Evolutionary conservation across 2,113 vertebrate species (phyloP), one percentile per base, ranked within the genome.

Genomic region (Ctenodactylus gundi): DNA sequence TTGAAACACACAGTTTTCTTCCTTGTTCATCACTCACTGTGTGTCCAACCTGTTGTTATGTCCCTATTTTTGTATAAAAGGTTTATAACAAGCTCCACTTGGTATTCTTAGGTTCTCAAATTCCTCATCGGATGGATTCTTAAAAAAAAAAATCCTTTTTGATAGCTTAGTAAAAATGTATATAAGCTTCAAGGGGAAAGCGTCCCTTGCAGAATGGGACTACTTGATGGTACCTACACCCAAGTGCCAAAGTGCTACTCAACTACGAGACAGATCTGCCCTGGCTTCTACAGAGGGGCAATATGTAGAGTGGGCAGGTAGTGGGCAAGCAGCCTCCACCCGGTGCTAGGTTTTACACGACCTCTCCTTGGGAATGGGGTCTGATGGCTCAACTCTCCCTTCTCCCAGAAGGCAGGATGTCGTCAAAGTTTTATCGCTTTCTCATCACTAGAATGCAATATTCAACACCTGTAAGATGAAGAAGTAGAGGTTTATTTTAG

Each of bases 1-100:
- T 18, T 34, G 21, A 94, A 96, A 77, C 27, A 29, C 86, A 34
- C 8, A 29, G n/a, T 91, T 90, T 87, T 90, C 75, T 58, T 90
- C 65, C 29, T n/a, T 36, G 18, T 77, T 93, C n/a, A 10, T 83
- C 80, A 68, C 75, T 81, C 64, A 53, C 29, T 49, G 23, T 44
- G 8, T 53, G 55, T 15, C 55, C 21, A 62, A 9, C 58, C 72
- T 80, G 31, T 53, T 15, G 36, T 39, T 31, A 72, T n/a, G 25
- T 12, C 41, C 49, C 49, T 34, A 58, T 36, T 76, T 18, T 36
- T 53, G 25, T 36, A 57, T 64, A 78, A 87, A 96, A 75, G 27
- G 4, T 27, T 96, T 91, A 62, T 68, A 76, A 41, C 4, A 44
- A 75, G 60, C 0, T 51, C 13, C 14, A 51, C 23, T 65, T 85